Conservation (phyloP, 2,888 invertebrate genomes). For the Phyllotreta cruciferae region DNA sequence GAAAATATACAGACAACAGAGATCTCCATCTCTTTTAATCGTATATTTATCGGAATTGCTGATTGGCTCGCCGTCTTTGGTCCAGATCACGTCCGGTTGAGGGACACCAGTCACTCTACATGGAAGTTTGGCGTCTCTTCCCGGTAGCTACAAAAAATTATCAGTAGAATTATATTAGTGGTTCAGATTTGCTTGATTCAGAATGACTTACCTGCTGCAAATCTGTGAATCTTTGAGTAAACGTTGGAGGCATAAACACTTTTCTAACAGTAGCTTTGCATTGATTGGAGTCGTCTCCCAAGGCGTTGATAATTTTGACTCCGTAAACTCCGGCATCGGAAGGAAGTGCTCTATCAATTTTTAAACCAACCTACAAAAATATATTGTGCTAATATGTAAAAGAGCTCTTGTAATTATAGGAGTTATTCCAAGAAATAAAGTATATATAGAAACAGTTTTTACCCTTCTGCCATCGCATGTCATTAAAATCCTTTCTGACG, state of each 20-base stretch:
- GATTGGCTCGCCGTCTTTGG: conserved; percentile 79
- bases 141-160: conserved; percentile 65
- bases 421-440: too few species aligned
- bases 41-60: conserved; percentile 74
- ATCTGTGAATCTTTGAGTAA: conserved; percentile 76
- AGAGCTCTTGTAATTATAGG: too few species aligned
- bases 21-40: conserved; percentile 80
- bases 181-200: background rate
- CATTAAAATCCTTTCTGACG: conserved; percentile 73
- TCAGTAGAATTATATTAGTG: background rate
- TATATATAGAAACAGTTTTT: conserved; percentile 45
- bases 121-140: conserved; percentile 82
- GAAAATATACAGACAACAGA: conserved; percentile 76
- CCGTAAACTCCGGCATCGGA: conserved; percentile 81
- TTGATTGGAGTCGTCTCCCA: conserved; percentile 75
- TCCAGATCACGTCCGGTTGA: conserved; percentile 86
- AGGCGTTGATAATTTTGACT: conserved; percentile 77
- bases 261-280: conserved; percentile 79
- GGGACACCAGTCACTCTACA: conserved; percentile 84
- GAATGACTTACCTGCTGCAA: conserved; percentile 65
- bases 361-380: conserved; percentile 69
- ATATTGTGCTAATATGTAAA: background rate
- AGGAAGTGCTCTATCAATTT: conserved; percentile 73
- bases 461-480: conserved; percentile 86
- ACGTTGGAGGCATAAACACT: conserved; percentile 80